Evolutionary conservation across 2,113 vertebrate genomes (phyloP), one percentile per base, ranked within the genome.

Genomic region (Brachyistius frenatus): DNA sequence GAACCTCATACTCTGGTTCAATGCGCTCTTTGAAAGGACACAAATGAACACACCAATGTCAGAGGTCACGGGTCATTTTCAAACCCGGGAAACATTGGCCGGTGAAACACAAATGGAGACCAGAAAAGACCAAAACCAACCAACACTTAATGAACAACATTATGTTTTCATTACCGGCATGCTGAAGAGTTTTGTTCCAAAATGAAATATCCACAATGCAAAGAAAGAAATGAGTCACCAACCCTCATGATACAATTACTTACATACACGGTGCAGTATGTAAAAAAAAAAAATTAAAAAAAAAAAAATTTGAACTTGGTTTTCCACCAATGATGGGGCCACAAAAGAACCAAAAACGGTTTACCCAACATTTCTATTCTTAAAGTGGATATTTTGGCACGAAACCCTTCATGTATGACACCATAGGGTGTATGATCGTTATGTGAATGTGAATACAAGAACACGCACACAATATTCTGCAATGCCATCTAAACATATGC

Each of bases 1-100:
- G 41, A 93, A 86, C 50, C 91, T 89, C 90, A 98, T 93, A 64
- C 94, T 96, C 84, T 95, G 94, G 89, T 95, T 95, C 90, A 97
- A 76, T 15, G 92, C 88, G 15, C 89, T 95, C 98, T 93, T 76
- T 10, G 61, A 57, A 64, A 86, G 14, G 58, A 66, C 5, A 77
- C 0, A 80, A 36, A 41, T 84, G 6, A 68, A 58, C 10, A 74
- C 4, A 57, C 15, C 1, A 54, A 4, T 1, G 23, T 67, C 23
- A 73, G 69, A 88, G 31, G 30, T 68, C 46, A 69, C 30, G 7
- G 36, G 23, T 66, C 41, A 61, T 49, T 70, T 3, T 35, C 32
- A 80, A 5, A 70, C 16, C 0, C 15, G 11, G 23, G n/a, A 60
- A 54, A 75, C 16, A 56, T 13, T 81, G 31, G 4, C 36, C 62